These are phyloP conservation scores for Pseudopleuronectes americanus DNA, from an alignment of 2,797 vertebrate genomes.

Conservation along the genomic window DNA sequence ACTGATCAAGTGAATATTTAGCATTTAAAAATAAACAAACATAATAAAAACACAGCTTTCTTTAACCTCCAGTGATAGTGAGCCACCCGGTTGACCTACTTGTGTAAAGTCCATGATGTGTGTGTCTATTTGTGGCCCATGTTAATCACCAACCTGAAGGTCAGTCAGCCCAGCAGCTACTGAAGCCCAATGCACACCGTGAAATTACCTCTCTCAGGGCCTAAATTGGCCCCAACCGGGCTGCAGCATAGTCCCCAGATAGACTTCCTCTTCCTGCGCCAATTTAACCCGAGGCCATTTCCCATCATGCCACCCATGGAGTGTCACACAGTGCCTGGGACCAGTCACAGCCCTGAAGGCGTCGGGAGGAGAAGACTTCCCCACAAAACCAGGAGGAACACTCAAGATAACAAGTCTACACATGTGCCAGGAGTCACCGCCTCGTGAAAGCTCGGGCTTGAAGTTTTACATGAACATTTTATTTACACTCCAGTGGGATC, in stretches of 20 bases:
- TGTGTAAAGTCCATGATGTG: slow-evolving; percentile 5
- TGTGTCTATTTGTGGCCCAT: slow-evolving; percentile 7
- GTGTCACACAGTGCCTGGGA: slow-evolving; percentile 38
- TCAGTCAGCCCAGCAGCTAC: slow-evolving; percentile 23
- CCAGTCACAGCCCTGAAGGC: slow-evolving; percentile 34
- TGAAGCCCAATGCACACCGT: slow-evolving; percentile 35
- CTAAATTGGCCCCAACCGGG: slow-evolving; percentile 18
- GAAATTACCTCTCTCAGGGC: slow-evolving; percentile 49
- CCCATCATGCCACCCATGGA: slow-evolving; percentile 64
- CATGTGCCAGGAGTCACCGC: slow-evolving; percentile 41
- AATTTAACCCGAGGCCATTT: slow-evolving; percentile 56
- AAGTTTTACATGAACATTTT: slow-evolving; percentile 55
- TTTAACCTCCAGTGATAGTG: neutral
- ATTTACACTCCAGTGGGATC: slow-evolving; percentile 39
- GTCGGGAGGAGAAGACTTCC: slow-evolving; percentile 30
- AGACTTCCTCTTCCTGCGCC: slow-evolving; percentile 52
- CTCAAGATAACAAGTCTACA: slow-evolving; percentile 56
- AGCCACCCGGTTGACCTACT: neutral
- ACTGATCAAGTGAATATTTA: too few relatives aligned
- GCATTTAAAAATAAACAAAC: too few relatives aligned
- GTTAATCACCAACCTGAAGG: slow-evolving; percentile 49
- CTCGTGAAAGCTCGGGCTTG: slow-evolving; percentile 26
- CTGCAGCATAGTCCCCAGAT: slow-evolving; percentile 5
- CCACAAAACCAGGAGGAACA: slow-evolving; percentile 46
- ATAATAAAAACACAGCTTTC: too few relatives aligned